Evolutionary conservation across 2,113 vertebrate genomes (phyloP).

Genomic region (Dromiciops gliroides): DNA sequence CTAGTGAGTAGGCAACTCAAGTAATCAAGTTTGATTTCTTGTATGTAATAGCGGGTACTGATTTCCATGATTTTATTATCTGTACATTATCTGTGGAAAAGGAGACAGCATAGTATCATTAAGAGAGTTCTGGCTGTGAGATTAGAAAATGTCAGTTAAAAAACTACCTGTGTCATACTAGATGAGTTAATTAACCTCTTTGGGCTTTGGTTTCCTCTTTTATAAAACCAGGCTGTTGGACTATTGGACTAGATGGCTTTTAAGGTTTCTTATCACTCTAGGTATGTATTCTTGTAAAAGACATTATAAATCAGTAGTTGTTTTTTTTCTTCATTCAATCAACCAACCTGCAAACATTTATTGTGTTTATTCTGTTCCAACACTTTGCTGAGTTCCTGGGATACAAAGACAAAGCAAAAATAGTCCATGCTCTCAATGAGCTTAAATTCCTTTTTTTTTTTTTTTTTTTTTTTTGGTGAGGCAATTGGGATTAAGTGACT

Average conservation of each 20-base stretch:
- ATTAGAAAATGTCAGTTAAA: background rate
- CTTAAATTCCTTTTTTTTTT: too few species aligned
- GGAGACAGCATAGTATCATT: background rate
- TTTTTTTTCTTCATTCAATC: background rate
- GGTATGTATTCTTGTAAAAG: background rate
- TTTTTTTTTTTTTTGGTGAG: too few species aligned
- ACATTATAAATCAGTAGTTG: too few species aligned
- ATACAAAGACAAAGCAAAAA: background rate
- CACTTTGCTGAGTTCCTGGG: background rate
- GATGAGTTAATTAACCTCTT: background rate
- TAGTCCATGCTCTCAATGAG: background rate
- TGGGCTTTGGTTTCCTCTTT: background rate
- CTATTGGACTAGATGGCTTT: background rate
- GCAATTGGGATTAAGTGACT: too few species aligned
- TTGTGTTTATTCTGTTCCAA: background rate
- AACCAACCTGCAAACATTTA: background rate
- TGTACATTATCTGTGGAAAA: conserved; percentile 40
- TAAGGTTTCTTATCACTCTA: background rate
- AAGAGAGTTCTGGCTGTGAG: background rate
- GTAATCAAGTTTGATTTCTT: conserved; percentile 57
- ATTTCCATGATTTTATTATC: conserved; percentile 56
- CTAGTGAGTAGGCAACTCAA: background rate
- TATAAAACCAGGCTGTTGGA: background rate
- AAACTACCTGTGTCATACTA: background rate
- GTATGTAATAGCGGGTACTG: conserved; percentile 20